Evolutionary conservation across 2,888 invertebrate genomes (phyloP), one percentile per base, ranked within the genome.

Genomic region (Melanchra persicariae): DNA sequence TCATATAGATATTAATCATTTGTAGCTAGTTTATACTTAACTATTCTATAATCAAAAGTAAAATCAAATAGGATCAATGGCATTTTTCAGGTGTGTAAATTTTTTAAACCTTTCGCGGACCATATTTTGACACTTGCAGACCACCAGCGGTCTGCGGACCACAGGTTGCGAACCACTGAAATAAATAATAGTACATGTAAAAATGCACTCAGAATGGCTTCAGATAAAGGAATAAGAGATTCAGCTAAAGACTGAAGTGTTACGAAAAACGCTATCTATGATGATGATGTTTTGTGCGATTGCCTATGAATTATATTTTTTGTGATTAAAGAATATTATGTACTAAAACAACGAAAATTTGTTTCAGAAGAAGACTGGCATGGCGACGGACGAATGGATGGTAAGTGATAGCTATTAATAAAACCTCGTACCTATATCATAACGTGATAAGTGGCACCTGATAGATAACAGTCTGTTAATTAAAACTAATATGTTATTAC

Each of bases 361-460:
- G 92, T 96, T 96, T 89, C 96, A 97, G 97, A 96, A 95, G 96
- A 97, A 90, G 97, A 97, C 91, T 97, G 97, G 97, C 97, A 97
- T 85, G 96, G 96, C 89, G 97, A 97, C 74, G 91, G 90, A 19
- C 90, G 94, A 77, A 90, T 91, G 83, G 95, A 95, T 84, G 95
- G 95, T 95, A 84, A 92, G 95, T 89, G 19, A n/a, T 67, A 68
- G 51, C 34, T 37, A 61, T 15, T 70, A 43, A 47, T 74, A 22
- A 43, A 22, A 72, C 5, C 4, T 69, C 6, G 12, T n/a, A 26
- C 15, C n/a, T 58, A 37, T 12, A 30, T 5, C 2, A 30, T 26
- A 40, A 43, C 19, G 51, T 79, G 51, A 58, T 73, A 79, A 73
- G 65, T 79, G 73, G 57, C 52, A 7, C 61, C 57, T 24, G 34